Conservation (phyloP, 2,888 invertebrate genomes). For the Eurytoma californica region DNA sequence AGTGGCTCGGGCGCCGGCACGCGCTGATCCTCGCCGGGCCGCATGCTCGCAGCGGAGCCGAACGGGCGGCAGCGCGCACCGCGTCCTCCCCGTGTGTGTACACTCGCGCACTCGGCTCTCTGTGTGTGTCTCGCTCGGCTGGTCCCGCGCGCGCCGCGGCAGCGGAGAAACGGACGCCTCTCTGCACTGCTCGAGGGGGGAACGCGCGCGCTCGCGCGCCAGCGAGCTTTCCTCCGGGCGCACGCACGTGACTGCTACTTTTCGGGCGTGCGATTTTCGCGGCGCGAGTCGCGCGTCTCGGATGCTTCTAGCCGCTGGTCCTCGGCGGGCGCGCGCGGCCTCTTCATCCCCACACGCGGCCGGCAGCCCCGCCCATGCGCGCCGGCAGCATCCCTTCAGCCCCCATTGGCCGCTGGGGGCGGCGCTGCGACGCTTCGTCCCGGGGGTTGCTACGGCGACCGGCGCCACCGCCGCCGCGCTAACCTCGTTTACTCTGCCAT, state of each 20-base stretch:
- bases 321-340: no score
- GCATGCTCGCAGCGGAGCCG: not conserved
- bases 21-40: conserved; percentile 5
- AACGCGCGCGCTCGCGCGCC: no score
- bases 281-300: no score
- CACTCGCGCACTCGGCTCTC: conserved; percentile 39
- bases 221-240: no score
- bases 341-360: not conserved
- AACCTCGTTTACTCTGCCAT: conserved; percentile 46
- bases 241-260: conserved; percentile 73
- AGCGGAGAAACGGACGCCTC: no score
- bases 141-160: conserved; percentile 34
- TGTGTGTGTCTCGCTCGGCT: not conserved
- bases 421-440: conserved; percentile 57
- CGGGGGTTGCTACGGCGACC: conserved; percentile 69
- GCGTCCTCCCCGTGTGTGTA: no score
- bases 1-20: not conserved
- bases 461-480: conserved; percentile 64
- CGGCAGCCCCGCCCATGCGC: conserved; percentile 79
- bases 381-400: conserved; percentile 78
- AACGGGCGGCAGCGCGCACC: not conserved
- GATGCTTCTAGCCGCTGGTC: no score
- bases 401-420: conserved; percentile 64
- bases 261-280: conserved; percentile 66
- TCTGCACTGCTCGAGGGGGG: no score